phyloP scores from a whole-genome alignment of 2,888 invertebrate genomes.

The Argynnis bischoffii region DNA sequence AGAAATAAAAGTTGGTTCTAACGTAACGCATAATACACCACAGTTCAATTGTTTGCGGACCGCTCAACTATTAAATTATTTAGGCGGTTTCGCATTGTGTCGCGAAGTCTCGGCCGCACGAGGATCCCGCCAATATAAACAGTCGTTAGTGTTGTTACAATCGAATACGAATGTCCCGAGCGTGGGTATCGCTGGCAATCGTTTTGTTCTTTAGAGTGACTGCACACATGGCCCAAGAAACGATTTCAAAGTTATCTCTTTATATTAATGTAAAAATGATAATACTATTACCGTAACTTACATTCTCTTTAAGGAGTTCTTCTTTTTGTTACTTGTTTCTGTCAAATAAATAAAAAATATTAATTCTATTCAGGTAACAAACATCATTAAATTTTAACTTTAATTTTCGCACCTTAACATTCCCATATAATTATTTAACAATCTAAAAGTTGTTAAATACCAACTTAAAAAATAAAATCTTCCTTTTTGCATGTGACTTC shows the following conservation, averaged over 20 bases:
- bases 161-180: conserved; percentile 50
- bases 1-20: conserved; percentile 7
- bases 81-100: conserved; percentile 76
- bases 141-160: conserved; percentile 71
- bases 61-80: conserved; percentile 77
- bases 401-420: too few relatives aligned
- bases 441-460: too few relatives aligned
- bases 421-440: too few relatives aligned
- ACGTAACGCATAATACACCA: conserved; percentile 11
- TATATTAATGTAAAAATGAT: too few relatives aligned
- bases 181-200: conserved; percentile 38
- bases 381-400: too few relatives aligned
- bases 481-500: too few relatives aligned
- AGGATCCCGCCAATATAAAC: conserved; percentile 66
- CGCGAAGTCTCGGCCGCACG: conserved; percentile 58
- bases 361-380: too few relatives aligned
- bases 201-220: conserved; percentile 32
- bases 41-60: conserved; percentile 59
- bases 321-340: too few relatives aligned
- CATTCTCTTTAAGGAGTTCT: too few relatives aligned
- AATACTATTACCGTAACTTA: too few relatives aligned
- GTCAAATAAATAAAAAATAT: too few relatives aligned
- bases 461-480: too few relatives aligned
- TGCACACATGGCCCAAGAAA: conserved; percentile 22
- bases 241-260: background rate